Evolutionary conservation across 2,888 invertebrate genomes (phyloP).

Genomic region (Trissoscelio sp.): DNA sequence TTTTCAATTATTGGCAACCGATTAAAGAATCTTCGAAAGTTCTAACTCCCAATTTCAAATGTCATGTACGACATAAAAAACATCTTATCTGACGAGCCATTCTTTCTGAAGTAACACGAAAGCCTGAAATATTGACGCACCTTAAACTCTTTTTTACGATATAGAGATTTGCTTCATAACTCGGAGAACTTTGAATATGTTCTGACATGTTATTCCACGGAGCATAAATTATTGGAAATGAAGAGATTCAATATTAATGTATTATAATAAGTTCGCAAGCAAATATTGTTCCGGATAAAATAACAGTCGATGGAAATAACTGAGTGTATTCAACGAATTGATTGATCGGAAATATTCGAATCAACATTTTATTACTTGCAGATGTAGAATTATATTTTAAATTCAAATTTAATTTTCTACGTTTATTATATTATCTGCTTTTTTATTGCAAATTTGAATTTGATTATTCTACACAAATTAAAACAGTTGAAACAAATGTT

Average conservation of each 20-base stretch:
- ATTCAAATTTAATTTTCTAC: too few species aligned
- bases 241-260: constrained; percentile 8
- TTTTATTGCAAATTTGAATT: too few species aligned
- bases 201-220: neutral
- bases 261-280: neutral
- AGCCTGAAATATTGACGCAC: neutral
- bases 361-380: too few species aligned
- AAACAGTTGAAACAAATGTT: neutral
- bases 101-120: neutral
- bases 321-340: too few species aligned
- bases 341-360: too few species aligned
- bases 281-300: neutral
- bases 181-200: constrained; percentile 7
- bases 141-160: constrained; percentile 7
- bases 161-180: constrained; percentile 2
- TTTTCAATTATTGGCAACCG: neutral
- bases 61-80: neutral
- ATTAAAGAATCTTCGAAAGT: neutral
- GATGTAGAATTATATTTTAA: too few species aligned
- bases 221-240: constrained; percentile 1
- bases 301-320: neutral
- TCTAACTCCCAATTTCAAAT: neutral
- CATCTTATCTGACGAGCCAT: neutral
- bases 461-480: neutral
- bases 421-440: too few species aligned